These are phyloP conservation scores for Entomobrya multifasciata DNA, from an alignment of 2,888 invertebrate species.

Conservation along the genomic window DNA sequence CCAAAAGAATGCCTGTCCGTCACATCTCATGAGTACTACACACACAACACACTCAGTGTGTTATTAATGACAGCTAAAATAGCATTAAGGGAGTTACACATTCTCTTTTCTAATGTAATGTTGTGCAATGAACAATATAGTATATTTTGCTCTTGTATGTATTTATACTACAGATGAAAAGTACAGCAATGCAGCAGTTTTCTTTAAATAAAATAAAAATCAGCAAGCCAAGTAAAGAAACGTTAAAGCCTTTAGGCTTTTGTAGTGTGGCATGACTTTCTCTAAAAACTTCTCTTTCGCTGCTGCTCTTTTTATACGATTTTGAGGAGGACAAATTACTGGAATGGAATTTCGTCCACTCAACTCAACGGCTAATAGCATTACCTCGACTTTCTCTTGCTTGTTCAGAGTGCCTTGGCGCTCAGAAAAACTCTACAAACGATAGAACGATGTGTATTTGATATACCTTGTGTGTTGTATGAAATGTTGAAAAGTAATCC, in stretches of 20 bases:
- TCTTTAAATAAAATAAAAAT: background rate
- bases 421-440: no score
- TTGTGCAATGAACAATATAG: background rate
- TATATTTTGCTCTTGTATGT: background rate
- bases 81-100: background rate
- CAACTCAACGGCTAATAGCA: constrained; percentile 14
- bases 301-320: background rate
- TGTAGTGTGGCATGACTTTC: background rate
- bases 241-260: constrained; percentile 7
- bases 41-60: background rate
- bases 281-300: background rate
- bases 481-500: no score
- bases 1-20: constrained; percentile 14
- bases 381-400: constrained; percentile 17
- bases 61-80: background rate
- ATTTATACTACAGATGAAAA: background rate
- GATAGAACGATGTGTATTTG: no score
- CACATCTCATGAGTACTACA: background rate
- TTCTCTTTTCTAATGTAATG: no score
- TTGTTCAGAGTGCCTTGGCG: no score
- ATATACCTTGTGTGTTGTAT: no score
- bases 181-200: constrained; percentile 12
- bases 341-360: constrained; percentile 24
- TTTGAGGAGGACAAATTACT: constrained; percentile 10
- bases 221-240: no score